These are phyloP conservation scores for Chaenogobius annularis DNA, from an alignment of 2,113 vertebrate species.

Conservation along the genomic window DNA sequence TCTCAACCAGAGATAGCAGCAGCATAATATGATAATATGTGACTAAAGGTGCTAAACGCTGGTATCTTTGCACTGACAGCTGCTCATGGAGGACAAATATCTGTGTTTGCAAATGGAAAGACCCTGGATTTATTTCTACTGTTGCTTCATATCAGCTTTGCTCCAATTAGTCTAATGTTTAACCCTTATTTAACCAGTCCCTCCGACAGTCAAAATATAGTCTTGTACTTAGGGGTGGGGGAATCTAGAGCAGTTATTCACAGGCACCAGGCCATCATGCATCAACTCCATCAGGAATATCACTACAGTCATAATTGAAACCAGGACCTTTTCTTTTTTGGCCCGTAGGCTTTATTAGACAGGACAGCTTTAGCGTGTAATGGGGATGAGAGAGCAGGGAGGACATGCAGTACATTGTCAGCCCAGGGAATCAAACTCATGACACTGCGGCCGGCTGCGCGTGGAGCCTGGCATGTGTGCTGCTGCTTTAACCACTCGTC, in stretches of 20 bases:
- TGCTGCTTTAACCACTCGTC: too few relatives aligned
- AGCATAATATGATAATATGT: constrained; percentile 23
- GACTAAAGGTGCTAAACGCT: constrained; percentile 38
- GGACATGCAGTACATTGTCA: too few relatives aligned
- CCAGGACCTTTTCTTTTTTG: too few relatives aligned
- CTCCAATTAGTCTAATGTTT: neutral
- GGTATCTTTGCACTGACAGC: constrained; percentile 42
- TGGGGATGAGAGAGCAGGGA: too few relatives aligned
- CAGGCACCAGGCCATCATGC: neutral
- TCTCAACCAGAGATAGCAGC: constrained; percentile 43
- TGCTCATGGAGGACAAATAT: constrained; percentile 42
- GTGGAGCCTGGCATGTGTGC: too few relatives aligned
- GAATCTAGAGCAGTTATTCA: neutral
- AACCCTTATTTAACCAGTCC: neutral
- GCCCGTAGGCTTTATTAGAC: too few relatives aligned
- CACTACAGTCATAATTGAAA: too few relatives aligned
- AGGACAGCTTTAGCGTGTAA: too few relatives aligned
- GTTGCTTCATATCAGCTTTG: constrained; percentile 22
- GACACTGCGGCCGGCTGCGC: too few relatives aligned
- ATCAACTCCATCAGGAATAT: neutral
- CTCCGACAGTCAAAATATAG: neutral
- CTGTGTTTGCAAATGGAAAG: constrained; percentile 32
- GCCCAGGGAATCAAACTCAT: too few relatives aligned
- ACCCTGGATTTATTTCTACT: constrained; percentile 27
- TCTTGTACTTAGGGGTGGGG: neutral